Percentiles rank a stretch among this genome's conserved stretches.
These are phyloP conservation scores for Callopanchax toddi DNA, from an alignment of 2,113 vertebrate genomes.

Conservation along the genomic window DNA sequence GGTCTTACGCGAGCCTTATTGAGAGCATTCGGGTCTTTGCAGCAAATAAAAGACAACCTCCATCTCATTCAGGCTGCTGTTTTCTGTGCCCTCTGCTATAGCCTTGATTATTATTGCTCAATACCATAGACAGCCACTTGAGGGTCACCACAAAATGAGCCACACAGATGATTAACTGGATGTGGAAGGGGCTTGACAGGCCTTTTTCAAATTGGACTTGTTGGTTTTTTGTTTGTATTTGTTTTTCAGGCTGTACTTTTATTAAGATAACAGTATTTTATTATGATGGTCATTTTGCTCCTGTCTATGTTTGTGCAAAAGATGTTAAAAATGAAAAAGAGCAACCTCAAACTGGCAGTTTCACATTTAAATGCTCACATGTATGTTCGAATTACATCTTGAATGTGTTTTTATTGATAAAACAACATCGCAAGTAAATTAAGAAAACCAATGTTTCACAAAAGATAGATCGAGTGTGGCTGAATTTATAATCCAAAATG, in stretches of 20 bases:
- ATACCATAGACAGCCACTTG: constrained; percentile 36
- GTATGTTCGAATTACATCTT: too few species aligned
- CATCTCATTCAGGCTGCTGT: constrained; percentile 41
- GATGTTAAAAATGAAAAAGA: too few species aligned
- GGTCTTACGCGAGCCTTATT: constrained; percentile 74
- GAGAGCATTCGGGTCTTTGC: constrained; percentile 63
- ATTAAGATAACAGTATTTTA: background rate
- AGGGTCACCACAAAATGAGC: constrained; percentile 55
- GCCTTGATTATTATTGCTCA: constrained; percentile 63
- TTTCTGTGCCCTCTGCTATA: constrained; percentile 50
- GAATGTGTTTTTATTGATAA: too few species aligned
- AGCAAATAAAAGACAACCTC: constrained; percentile 72
- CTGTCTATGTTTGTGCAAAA: too few species aligned
- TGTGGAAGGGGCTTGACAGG: constrained; percentile 28
- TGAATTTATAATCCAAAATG: too few species aligned
- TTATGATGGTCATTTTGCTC: too few species aligned
- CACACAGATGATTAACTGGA: constrained; percentile 46
- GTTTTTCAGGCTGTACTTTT: background rate
- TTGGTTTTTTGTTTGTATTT: background rate
- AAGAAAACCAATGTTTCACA: too few species aligned
- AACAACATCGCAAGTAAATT: too few species aligned
- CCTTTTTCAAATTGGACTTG: constrained; percentile 21
- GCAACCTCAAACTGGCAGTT: too few species aligned
- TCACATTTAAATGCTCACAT: too few species aligned
- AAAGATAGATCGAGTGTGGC: too few species aligned